These are phyloP conservation scores for Danaus chrysippus DNA, from an alignment of 2,888 invertebrate genomes.

Conservation along the genomic window DNA sequence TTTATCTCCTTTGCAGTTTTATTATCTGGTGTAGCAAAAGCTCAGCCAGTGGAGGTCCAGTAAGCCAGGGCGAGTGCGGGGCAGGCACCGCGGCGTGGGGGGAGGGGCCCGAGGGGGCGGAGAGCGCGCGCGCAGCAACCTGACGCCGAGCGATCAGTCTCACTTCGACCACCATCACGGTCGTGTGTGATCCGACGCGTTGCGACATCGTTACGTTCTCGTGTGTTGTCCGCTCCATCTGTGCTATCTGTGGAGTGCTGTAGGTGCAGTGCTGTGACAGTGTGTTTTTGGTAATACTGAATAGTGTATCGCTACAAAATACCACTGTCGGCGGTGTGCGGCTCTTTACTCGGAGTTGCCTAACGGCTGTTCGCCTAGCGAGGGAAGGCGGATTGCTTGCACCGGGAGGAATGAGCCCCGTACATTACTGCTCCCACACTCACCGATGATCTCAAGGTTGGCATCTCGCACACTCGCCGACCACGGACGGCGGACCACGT, in stretches of 20 bases:
- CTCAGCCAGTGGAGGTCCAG: conserved; percentile 52
- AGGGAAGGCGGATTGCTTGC: conserved; percentile 70
- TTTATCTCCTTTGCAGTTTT: conserved; percentile 60
- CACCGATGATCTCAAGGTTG: conserved; percentile 79
- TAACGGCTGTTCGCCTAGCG: conserved; percentile 75
- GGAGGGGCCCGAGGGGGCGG: conserved; percentile 38
- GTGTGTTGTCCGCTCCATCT: conserved; percentile 66
- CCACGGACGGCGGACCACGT: conserved; percentile 48
- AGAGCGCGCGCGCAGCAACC: conserved; percentile 50
- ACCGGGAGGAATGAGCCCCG: conserved; percentile 79
- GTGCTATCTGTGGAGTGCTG: conserved; percentile 62
- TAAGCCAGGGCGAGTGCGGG: conserved; percentile 36
- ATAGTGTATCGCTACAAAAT: conserved; percentile 75
- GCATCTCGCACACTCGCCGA: conserved; percentile 43
- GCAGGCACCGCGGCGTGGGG: conserved; percentile 34
- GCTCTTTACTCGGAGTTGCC: conserved; percentile 63
- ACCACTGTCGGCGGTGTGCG: conserved; percentile 61
- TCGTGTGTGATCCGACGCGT: conserved; percentile 61
- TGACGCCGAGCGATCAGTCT: conserved; percentile 59
- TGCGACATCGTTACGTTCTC: conserved; percentile 64
- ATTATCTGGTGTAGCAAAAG: conserved; percentile 59
- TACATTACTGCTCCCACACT: conserved; percentile 69
- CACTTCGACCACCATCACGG: conserved; percentile 71
- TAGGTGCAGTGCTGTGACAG: conserved; percentile 73
- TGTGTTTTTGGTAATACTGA: conserved; percentile 76